Conservation (phyloP, 1,140 invertebrate genomes). For the Oncopodura yosiiana region DNA sequence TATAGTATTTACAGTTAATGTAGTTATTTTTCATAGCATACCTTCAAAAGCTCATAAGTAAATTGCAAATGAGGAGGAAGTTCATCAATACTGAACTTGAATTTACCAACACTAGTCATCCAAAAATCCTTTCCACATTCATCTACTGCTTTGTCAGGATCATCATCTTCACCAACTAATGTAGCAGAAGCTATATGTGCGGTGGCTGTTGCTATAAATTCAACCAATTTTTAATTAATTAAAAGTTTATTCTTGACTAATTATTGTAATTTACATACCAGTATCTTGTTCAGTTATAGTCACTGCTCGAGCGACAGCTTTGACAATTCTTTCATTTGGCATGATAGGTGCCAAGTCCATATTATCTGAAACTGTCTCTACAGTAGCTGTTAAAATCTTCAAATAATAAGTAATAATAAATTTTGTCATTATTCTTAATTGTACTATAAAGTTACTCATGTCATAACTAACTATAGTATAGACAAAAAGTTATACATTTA, state of each 20-base stretch:
- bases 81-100: constrained; percentile 80
- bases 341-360: constrained; percentile 71
- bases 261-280: constrained; percentile 52
- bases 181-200: constrained; percentile 36
- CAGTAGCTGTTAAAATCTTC: constrained; percentile 84
- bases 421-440: not conserved
- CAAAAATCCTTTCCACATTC: constrained; percentile 44
- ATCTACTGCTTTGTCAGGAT: not conserved
- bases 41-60: constrained; percentile 78
- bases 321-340: constrained; percentile 66
- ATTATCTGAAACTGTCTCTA: constrained; percentile 83
- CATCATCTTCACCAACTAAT: constrained; percentile 35
- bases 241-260: constrained; percentile 21
- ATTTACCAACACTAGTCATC: constrained; percentile 84
- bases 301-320: constrained; percentile 70
- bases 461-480: no score
- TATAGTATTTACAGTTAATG: not conserved
- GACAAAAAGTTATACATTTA: constrained; percentile 41
- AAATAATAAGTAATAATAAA: constrained; percentile 1
- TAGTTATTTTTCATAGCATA: constrained; percentile 39
- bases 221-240: constrained; percentile 6
- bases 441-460: no score
- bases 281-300: constrained; percentile 82
- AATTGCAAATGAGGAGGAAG: constrained; percentile 86
- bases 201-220: constrained; percentile 29